phyloP scores from a whole-genome alignment of 1,140 invertebrate species.

The Maniola jurtina region DNA sequence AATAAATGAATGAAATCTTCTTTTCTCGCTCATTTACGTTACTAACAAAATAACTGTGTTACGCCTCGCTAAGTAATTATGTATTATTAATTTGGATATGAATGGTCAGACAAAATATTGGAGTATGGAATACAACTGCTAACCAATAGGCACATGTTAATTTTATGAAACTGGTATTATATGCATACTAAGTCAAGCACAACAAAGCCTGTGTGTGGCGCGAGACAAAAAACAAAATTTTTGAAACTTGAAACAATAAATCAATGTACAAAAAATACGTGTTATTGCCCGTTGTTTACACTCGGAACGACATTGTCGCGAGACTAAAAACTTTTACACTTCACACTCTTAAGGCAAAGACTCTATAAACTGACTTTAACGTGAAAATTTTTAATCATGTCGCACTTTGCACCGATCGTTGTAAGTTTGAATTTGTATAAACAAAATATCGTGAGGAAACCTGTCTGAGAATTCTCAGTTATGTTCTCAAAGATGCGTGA shows the following conservation, averaged over 20 bases:
- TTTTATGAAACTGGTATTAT: not conserved
- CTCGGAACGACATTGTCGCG: constrained; percentile 32
- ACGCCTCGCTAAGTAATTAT: too few species aligned
- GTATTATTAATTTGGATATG: too few species aligned
- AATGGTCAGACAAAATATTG: not conserved
- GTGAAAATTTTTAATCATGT: not conserved
- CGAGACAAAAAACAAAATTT: constrained; percentile 61
- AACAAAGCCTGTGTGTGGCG: constrained; percentile 59
- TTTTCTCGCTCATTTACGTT: too few species aligned
- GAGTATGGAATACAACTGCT: not conserved
- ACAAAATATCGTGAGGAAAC: too few species aligned
- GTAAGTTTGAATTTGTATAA: not conserved
- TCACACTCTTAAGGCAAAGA: constrained; percentile 46
- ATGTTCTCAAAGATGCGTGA: too few species aligned
- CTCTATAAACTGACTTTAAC: constrained; percentile 7
- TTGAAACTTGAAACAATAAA: constrained; percentile 73
- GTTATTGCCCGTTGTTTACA: constrained; percentile 61
- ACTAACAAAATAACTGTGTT: too few species aligned
- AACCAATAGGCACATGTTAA: not conserved
- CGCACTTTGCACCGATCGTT: too few species aligned
- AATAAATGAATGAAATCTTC: too few species aligned
- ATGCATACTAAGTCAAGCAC: not conserved
- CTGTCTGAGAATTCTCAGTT: too few species aligned
- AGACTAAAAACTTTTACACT: constrained; percentile 33
- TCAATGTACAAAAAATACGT: constrained; percentile 74